Evolutionary conservation across 1,140 invertebrate genomes (phyloP).

Genomic region (Apis dorsata): DNA sequence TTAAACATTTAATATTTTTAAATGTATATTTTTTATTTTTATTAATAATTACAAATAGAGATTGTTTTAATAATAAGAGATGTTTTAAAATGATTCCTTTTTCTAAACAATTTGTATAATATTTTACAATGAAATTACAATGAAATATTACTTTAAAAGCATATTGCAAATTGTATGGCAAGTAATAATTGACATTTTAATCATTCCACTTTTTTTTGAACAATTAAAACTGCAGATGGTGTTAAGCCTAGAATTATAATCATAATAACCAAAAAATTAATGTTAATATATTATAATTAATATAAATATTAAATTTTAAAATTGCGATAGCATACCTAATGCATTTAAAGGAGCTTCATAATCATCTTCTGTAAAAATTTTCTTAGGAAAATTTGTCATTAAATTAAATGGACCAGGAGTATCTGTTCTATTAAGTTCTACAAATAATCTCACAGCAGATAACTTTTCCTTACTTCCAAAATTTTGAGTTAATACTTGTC

Average conservation of each 20-base stretch:
- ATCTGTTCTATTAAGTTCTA: slow-evolving; percentile 89
- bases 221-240: slow-evolving; percentile 89
- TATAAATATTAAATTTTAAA: not conserved
- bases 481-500: slow-evolving; percentile 86
- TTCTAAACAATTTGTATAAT: slow-evolving; percentile 47
- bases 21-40: slow-evolving; percentile 30
- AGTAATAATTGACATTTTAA: slow-evolving; percentile 7
- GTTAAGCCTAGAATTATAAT: slow-evolving; percentile 84
- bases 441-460: slow-evolving; percentile 91
- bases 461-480: slow-evolving; percentile 94
- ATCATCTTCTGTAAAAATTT: slow-evolving; percentile 91
- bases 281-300: not conserved
- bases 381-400: slow-evolving; percentile 93
- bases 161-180: slow-evolving; percentile 24
- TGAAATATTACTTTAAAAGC: slow-evolving; percentile 51
- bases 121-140: slow-evolving; percentile 58
- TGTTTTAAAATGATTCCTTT: slow-evolving; percentile 36
- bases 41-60: slow-evolving; percentile 33
- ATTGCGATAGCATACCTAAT: slow-evolving; percentile 83
- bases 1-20: slow-evolving; percentile 9
- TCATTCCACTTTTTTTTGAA: slow-evolving; percentile 81
- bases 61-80: slow-evolving; percentile 32
- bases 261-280: slow-evolving; percentile 16
- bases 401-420: slow-evolving; percentile 84
- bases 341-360: slow-evolving; percentile 91